Conservation (phyloP, 2,797 vertebrate species). For the Microctenopoma steveboyesi region DNA sequence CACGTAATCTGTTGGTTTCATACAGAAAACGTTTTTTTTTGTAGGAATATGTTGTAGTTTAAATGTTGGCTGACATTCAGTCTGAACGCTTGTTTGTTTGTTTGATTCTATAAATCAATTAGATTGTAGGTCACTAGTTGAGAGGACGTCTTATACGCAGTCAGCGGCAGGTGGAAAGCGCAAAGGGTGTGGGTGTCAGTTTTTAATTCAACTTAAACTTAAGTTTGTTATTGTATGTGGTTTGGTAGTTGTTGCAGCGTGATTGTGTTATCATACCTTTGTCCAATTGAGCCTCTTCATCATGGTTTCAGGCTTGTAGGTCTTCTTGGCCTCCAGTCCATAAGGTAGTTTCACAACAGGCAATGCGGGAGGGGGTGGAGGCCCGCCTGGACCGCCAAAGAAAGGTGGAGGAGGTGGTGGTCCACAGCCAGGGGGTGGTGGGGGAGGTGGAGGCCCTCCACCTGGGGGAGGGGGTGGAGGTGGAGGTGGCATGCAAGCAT, state of each 20-base stretch:
- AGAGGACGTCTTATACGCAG: too few species aligned
- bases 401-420: constrained; percentile 81
- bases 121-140: too few species aligned
- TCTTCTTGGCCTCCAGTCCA: constrained; percentile 92
- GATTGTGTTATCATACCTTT: constrained; percentile 85
- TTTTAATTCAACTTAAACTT: too few species aligned
- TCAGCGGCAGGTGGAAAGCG: too few species aligned
- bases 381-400: constrained; percentile 70
- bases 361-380: constrained; percentile 68
- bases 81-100: too few species aligned
- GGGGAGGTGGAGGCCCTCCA: constrained; percentile 80
- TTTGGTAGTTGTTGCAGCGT: neutral
- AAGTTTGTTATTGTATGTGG: too few species aligned
- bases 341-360: constrained; percentile 87
- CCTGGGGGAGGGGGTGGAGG: constrained; percentile 77
- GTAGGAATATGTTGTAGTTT: too few species aligned
- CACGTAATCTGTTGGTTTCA: too few species aligned
- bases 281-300: constrained; percentile 99
- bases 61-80: too few species aligned
- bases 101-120: too few species aligned
- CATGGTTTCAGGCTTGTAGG: constrained; percentile 88
- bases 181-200: too few species aligned
- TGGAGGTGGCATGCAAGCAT: constrained; percentile 55
- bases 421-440: constrained; percentile 83
- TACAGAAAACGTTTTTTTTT: too few species aligned